Conservation (phyloP, 2,888 invertebrate genomes). For the Carabus problematicus region DNA sequence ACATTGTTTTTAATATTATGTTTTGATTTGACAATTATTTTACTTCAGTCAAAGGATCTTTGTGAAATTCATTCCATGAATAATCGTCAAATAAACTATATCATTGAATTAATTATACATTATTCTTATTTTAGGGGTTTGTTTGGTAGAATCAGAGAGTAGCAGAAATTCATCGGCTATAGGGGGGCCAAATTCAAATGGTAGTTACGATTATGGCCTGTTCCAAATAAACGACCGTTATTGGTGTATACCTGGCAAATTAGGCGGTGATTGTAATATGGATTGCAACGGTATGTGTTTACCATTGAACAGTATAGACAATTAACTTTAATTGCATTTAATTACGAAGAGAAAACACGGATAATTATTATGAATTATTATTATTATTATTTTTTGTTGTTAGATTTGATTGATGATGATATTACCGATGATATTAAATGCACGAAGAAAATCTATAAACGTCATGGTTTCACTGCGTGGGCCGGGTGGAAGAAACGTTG, state of each 20-base stretch:
- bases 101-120: background rate
- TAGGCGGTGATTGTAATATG: slow-evolving; percentile 60
- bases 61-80: background rate
- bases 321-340: slow-evolving; percentile 13
- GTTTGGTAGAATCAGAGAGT: slow-evolving; percentile 63
- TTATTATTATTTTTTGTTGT: background rate
- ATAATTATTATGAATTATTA: background rate
- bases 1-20: background rate
- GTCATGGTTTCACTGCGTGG: slow-evolving; percentile 35
- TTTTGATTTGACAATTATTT: background rate
- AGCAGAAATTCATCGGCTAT: slow-evolving; percentile 59
- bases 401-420: slow-evolving; percentile 26
- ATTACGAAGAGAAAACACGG: background rate
- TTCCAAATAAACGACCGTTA: slow-evolving; percentile 63
- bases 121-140: slow-evolving; percentile 57
- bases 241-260: slow-evolving; percentile 58
- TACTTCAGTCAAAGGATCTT: background rate
- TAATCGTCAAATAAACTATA: background rate
- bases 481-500: slow-evolving; percentile 27
- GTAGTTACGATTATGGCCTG: slow-evolving; percentile 63
- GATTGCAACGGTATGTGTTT: slow-evolving; percentile 55
- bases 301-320: background rate
- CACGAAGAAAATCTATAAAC: slow-evolving; percentile 31
- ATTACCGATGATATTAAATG: slow-evolving; percentile 26
- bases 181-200: slow-evolving; percentile 61